Evolutionary conservation across 2,113 vertebrate genomes (phyloP), one percentile per base, ranked within the genome.

Genomic region (Galeopterus variegatus): DNA sequence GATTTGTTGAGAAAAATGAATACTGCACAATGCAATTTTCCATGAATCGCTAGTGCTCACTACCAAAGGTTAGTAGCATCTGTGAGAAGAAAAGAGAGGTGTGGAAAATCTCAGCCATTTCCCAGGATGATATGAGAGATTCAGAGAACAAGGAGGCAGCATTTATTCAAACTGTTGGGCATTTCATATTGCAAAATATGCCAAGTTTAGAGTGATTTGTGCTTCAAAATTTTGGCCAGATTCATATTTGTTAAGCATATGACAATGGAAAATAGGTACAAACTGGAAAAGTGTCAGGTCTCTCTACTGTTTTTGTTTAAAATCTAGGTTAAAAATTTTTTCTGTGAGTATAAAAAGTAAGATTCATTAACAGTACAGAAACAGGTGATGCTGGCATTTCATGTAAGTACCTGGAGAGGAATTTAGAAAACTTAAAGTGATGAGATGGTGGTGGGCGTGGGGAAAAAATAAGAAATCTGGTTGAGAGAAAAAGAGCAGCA

Each of bases 281-380:
- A 77, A 87, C 11, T 72, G 19, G 88, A 54, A 84, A 93, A 90
- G 21, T 36, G 65, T 90, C 18, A 31, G 18, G 10, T 60, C 52
- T 90, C 58, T 77, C 21, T 1, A 24, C 21, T 89, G 17, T 95
- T 65, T 93, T 93, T 41, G 21, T 83, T 96, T 92, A 81, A 95
- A 93, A 88, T 93, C 31, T 62, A 73, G 21, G 28, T 84, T 97
- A 76, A 92, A 94, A 92, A 76, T 82, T n/a, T 48, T 82, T 89
- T 76, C 58, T 92, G 84, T 60, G 60, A 62, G 33, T 86, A 54
- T 73, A 83, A 95, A 94, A 96, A 82, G 62, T 58, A 96, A 87
- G 54, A 72, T 96, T 69, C 45, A 70, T 77, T 79, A 76, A 62
- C 48, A 75, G 31, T 83, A n/a, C 60, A 56, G 64, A 94, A 87